Evolutionary conservation across 2,113 vertebrate species (phyloP), one percentile per base, ranked within the genome.

Genomic region (Promerops cafer): DNA sequence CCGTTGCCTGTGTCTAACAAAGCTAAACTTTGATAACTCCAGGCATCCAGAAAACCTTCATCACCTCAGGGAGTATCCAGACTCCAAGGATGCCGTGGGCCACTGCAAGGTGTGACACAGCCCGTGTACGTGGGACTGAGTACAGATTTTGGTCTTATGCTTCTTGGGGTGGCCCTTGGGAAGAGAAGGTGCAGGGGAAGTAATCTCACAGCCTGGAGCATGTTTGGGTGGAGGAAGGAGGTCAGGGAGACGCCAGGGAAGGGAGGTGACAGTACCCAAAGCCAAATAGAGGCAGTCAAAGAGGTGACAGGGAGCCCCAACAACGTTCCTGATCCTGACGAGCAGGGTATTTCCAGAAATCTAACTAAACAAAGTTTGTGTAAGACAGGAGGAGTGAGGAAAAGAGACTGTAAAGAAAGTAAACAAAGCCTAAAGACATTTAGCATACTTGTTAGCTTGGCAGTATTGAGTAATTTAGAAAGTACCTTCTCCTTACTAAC

Each of bases 301-400:
- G 4, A 44, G 40, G 11, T n/a, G 45, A 60, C 39, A 50, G 13
- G 8, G 53, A 94, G n/a, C 40, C 11, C 17, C 23, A 71, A 8
- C 3, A 60, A 5, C 0, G 0, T 22, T 71, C 19, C 10, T 40
- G 8, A 13, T 57, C 49, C 44, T 70, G 45, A 20, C 0, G 0
- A 70, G 13, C 8, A 75, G 33, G 8, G 13, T 35, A 49, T 69
- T 83, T 92, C 45, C 42, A 80, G 33, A 61, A 23, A 13, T 45
- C 45, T 61, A 35, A 19, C n/a, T 59, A 60, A 83, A 71, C 9
- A 40, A 50, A 63, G 7, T 31, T 54, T 72, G 28, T 65, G 31
- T 59, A 53, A 79, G 63, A 83, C 12, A 4, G 28, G 28, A 80
- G 21, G 26, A 77, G 10, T 52, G 14, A 4, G 30, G 23, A 35